Conservation (phyloP, 2,888 invertebrate genomes). For the Elysia crispata region DNA sequence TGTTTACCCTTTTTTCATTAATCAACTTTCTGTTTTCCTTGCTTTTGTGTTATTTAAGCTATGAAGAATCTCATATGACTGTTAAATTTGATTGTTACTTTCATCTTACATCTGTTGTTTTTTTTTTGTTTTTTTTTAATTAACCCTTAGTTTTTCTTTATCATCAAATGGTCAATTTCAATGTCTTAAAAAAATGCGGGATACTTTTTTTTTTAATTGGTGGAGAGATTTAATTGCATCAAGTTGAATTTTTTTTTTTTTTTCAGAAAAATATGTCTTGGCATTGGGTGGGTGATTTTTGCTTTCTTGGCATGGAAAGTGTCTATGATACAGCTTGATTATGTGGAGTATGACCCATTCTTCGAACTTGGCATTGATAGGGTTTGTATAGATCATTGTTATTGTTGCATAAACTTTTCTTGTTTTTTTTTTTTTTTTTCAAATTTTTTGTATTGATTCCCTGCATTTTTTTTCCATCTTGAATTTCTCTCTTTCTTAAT, state of each 20-base stretch:
- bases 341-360: slow-evolving; percentile 99
- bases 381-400: slow-evolving; percentile 78
- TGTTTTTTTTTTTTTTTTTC: background rate
- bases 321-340: slow-evolving; percentile 97
- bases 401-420: background rate
- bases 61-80: no score
- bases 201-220: background rate
- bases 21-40: no score
- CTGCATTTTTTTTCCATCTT: no score
- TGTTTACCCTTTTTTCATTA: no score
- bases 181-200: background rate
- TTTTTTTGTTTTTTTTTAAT: no score
- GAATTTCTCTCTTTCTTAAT: no score
- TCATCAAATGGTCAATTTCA: background rate
- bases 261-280: slow-evolving; percentile 82
- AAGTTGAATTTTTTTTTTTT: background rate
- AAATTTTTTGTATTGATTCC: background rate
- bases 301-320: slow-evolving; percentile 79
- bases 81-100: no score
- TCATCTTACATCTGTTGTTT: no score
- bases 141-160: no score
- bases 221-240: background rate
- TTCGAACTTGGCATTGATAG: slow-evolving; percentile 93
- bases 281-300: slow-evolving; percentile 79
- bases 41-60: no score